These are phyloP conservation scores for Lamellibrachia luymesi DNA, from an alignment of 1,140 invertebrate genomes.

Conservation along the genomic window DNA sequence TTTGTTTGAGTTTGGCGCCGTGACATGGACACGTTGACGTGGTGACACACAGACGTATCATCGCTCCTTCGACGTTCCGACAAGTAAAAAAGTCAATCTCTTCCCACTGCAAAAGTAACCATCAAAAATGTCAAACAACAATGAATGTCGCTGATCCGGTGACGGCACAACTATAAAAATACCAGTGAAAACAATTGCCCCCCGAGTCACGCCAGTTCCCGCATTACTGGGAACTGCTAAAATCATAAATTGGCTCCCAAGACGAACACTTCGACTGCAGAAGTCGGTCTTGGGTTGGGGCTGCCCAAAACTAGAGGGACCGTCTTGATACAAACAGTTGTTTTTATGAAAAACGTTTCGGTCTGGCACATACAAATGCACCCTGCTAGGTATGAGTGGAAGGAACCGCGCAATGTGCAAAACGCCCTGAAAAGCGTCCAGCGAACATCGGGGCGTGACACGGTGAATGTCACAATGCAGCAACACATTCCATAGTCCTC, in stretches of 20 bases:
- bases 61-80: background rate
- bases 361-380: background rate
- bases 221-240: background rate
- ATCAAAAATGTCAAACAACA: background rate
- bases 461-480: background rate
- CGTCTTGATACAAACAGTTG: background rate
- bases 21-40: background rate
- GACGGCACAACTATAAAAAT: background rate
- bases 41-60: no score
- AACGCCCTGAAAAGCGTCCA: background rate
- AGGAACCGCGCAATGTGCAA: background rate
- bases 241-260: background rate
- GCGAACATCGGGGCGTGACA: background rate
- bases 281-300: background rate
- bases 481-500: background rate
- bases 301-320: background rate
- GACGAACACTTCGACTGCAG: background rate
- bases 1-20: background rate
- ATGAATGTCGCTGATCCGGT: no score
- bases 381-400: background rate
- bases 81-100: background rate
- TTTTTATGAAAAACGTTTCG: background rate
- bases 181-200: background rate
- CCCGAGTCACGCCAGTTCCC: background rate
- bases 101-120: background rate